A percentile compares a stretch with the other conserved stretches of the same genome.
Evolutionary conservation across 2,797 vertebrate genomes (phyloP).

Genomic region (Leptatherina wallacei): DNA sequence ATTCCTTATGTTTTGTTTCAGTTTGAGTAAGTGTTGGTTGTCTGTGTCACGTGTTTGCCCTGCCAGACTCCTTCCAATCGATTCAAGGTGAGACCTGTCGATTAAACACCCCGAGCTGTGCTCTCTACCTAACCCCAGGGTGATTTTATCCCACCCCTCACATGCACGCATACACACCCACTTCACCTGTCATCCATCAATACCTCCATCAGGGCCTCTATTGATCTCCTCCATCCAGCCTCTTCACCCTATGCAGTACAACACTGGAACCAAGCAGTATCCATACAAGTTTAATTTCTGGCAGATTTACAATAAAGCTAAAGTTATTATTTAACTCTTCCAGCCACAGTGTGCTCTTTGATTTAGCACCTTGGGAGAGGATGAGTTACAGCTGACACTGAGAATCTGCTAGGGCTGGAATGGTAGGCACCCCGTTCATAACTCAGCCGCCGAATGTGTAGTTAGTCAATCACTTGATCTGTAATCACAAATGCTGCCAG

Average conservation of each 20-base stretch:
- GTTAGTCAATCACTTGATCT: conserved; percentile 99
- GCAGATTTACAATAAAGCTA: conserved; percentile 83
- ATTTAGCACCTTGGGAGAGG: conserved; percentile 78
- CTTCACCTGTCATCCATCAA: conserved; percentile 81
- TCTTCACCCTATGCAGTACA: conserved; percentile 68
- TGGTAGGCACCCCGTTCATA: conserved; percentile 86
- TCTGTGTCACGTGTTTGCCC: conserved; percentile 75
- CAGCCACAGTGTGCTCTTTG: conserved; percentile 72
- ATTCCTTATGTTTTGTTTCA: conserved; percentile 74
- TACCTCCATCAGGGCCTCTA: conserved; percentile 75
- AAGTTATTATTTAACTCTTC: conserved; percentile 86
- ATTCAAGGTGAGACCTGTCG: conserved; percentile 83
- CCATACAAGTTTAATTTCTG: conserved; percentile 80
- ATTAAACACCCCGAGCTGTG: conserved; percentile 82
- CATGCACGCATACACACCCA: conserved; percentile 41
- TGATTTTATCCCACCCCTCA: conserved; percentile 69
- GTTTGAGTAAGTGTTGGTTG: conserved; percentile 69
- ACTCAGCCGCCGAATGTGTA: conserved; percentile 93
- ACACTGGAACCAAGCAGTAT: conserved; percentile 54
- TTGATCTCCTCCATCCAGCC: conserved; percentile 74
- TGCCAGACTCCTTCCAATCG: conserved; percentile 73
- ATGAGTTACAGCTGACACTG: conserved; percentile 83
- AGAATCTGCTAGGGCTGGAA: conserved; percentile 79
- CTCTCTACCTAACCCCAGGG: conserved; percentile 77
- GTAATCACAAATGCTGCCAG: conserved; percentile 97